Conservation (phyloP, 2,113 vertebrate genomes). For the Cephalopholis sonnerati region DNA sequence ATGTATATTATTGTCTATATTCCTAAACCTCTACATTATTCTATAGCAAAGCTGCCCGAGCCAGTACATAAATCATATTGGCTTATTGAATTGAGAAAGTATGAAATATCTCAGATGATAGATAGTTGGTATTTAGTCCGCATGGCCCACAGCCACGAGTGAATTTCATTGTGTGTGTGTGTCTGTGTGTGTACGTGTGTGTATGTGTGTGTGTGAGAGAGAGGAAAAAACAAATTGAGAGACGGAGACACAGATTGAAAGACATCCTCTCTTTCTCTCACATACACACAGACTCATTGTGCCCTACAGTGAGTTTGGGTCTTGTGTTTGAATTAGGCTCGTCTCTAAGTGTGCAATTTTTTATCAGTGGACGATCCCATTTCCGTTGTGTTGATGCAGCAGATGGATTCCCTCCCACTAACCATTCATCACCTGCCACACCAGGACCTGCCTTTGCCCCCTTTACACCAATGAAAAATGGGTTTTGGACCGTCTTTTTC, state of each 20-base stretch:
- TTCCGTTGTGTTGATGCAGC: conserved; percentile 82
- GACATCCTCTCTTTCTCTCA: conserved; percentile 14
- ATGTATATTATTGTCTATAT: conserved; percentile 47
- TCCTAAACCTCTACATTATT: conserved; percentile 51
- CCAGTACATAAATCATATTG: conserved; percentile 70
- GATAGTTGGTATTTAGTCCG: conserved; percentile 75
- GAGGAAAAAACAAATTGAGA: background rate
- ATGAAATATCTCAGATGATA: conserved; percentile 77
- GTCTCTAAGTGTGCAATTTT: conserved; percentile 60
- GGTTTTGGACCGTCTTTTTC: conserved; percentile 53
- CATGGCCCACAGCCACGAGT: conserved; percentile 64
- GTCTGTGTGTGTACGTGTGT: conserved; percentile 32
- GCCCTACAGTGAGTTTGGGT: conserved; percentile 16
- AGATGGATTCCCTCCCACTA: conserved; percentile 81
- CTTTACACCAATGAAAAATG: conserved; percentile 69
- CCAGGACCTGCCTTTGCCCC: conserved; percentile 68
- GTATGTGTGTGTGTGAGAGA: background rate
- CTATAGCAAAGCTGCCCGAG: conserved; percentile 36
- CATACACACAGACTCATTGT: conserved; percentile 10
- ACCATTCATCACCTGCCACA: conserved; percentile 83
- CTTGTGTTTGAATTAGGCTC: conserved; percentile 61
- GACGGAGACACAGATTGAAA: conserved; percentile 39
- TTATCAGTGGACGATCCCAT: conserved; percentile 76
- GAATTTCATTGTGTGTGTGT: conserved; percentile 17
- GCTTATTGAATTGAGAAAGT: conserved; percentile 76